phyloP scores from a whole-genome alignment of 2,797 vertebrate genomes.

The Hydrolagus colliei region DNA sequence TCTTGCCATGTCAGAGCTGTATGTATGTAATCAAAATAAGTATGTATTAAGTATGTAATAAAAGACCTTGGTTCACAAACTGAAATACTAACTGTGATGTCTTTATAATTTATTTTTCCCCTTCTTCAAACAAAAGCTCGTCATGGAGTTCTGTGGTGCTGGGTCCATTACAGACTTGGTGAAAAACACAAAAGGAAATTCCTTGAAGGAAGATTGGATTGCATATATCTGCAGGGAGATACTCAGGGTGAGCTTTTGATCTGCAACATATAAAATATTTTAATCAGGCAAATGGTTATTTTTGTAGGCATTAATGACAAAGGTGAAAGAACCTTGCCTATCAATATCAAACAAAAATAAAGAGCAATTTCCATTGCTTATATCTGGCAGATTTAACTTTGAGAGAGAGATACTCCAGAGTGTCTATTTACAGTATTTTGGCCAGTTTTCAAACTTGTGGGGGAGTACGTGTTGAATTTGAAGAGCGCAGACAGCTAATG shows the following conservation, averaged over 20 bases:
- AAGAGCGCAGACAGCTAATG: neutral
- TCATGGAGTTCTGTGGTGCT: slow-evolving; percentile 98
- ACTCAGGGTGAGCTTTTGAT: slow-evolving; percentile 69
- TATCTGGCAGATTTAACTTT: neutral
- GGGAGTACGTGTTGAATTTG: slow-evolving; percentile 7
- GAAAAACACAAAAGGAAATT: slow-evolving; percentile 97
- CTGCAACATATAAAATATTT: neutral
- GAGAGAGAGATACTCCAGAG: neutral
- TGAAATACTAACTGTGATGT: neutral
- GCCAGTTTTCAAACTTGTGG: neutral
- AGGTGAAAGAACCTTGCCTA: neutral
- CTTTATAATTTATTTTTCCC: neutral
- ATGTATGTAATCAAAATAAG: too few relatives aligned
- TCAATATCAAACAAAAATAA: neutral
- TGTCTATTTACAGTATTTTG: neutral
- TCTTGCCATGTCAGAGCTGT: neutral
- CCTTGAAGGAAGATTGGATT: slow-evolving; percentile 97
- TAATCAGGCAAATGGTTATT: neutral
- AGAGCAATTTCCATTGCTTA: neutral
- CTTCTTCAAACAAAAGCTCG: slow-evolving; percentile 65
- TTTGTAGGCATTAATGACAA: neutral
- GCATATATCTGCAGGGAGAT: slow-evolving; percentile 97
- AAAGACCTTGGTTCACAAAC: neutral
- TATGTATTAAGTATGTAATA: too few relatives aligned
- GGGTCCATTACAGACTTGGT: slow-evolving; percentile 97